A percentile compares a stretch with the other conserved stretches of the same genome.
Conservation (phyloP, 2,888 invertebrate species). For the Thumatha senex region DNA sequence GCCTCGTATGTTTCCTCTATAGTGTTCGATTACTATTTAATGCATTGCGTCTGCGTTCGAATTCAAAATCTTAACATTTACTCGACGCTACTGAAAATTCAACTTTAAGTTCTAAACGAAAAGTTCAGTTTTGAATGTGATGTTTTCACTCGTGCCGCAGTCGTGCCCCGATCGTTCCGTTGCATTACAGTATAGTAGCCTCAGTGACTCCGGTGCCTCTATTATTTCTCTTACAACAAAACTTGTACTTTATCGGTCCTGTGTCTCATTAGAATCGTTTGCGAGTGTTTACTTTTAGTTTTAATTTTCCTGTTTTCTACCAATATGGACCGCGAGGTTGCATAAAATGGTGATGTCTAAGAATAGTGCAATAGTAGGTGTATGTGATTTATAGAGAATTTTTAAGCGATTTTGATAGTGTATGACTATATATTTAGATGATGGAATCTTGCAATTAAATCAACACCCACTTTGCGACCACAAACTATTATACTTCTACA, state of each 20-base stretch:
- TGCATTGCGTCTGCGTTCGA: conserved; percentile 66
- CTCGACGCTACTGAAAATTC: conserved; percentile 25
- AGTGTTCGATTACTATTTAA: conserved; percentile 83
- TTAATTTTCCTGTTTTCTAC: conserved; percentile 17
- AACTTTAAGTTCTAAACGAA: conserved; percentile 28
- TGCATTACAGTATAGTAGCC: conserved; percentile 61
- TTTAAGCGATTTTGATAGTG: not conserved
- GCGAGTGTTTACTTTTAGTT: conserved; percentile 31
- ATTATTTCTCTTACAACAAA: conserved; percentile 59
- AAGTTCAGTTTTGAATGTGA: conserved; percentile 22
- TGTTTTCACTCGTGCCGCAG: conserved; percentile 33
- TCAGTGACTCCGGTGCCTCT: conserved; percentile 53
- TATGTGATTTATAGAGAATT: not conserved
- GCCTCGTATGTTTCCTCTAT: conserved; percentile 40
- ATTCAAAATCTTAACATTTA: conserved; percentile 62
- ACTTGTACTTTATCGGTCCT: conserved; percentile 52
- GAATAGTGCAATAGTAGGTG: not conserved
- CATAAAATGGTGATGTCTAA: not conserved
- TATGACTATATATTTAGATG: too few species aligned
- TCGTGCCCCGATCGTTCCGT: conserved; percentile 62
- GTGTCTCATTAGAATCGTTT: conserved; percentile 48
- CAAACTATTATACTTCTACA: too few species aligned
- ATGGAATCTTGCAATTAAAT: not conserved
- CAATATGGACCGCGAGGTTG: not conserved
- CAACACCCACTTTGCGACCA: not conserved